phyloP scores from a whole-genome alignment of 2,797 vertebrate genomes.

The Thalassophryne amazonica region DNA sequence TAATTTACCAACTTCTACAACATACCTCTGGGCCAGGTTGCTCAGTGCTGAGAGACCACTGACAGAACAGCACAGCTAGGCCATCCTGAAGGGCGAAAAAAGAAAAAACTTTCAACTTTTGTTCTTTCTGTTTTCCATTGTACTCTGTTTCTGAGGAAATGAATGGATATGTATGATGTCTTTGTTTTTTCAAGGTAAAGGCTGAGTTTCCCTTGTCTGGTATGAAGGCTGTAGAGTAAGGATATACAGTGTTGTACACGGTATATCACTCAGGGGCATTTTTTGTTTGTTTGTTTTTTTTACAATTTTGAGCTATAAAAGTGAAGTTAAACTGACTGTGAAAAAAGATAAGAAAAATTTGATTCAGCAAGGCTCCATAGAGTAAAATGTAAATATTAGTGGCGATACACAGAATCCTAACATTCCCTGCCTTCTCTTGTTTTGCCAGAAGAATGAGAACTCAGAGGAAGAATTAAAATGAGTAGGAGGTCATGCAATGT shows the following conservation, averaged over 20 bases:
- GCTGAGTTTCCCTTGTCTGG: too few relatives aligned
- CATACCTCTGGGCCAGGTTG: conserved; percentile 61
- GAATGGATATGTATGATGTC: too few relatives aligned
- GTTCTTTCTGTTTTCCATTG: not conserved
- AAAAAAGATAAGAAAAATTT: not conserved
- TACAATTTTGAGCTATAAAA: too few relatives aligned
- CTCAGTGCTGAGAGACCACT: conserved; percentile 49
- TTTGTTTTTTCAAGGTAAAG: too few relatives aligned
- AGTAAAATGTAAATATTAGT: not conserved
- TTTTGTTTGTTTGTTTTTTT: too few relatives aligned
- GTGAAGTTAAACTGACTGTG: too few relatives aligned
- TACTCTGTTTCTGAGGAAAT: too few relatives aligned
- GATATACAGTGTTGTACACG: too few relatives aligned
- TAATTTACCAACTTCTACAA: not conserved
- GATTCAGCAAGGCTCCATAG: not conserved
- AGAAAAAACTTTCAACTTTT: not conserved
- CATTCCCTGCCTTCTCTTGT: conserved; percentile 25
- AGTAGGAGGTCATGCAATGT: conserved; percentile 42
- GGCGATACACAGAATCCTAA: not conserved
- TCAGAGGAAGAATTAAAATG: conserved; percentile 25
- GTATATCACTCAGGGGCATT: too few relatives aligned
- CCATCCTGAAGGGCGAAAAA: conserved; percentile 50
- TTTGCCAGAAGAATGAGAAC: conserved; percentile 18
- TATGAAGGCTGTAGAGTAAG: too few relatives aligned
- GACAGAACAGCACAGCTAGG: conserved; percentile 41